Base-by-base conservation (phyloP, 2,888 invertebrate species). In the Plebejus melissa region DNA sequence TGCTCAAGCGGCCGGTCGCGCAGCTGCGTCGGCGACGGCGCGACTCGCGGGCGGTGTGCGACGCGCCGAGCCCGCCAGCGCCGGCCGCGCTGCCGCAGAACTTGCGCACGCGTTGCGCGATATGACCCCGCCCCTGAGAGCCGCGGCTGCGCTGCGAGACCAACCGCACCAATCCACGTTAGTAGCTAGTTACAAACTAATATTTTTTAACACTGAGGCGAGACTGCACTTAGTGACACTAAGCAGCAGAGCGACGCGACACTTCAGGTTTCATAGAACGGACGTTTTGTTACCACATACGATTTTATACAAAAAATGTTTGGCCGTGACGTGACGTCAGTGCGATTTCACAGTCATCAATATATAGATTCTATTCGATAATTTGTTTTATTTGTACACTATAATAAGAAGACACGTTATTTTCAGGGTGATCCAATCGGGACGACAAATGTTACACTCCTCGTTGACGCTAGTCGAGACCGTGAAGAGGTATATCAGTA, bases 11-110 rank as follows among this genome's bases (percentile, higher is more conserved):
- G 90, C 94, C 0, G 89, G 92, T 1, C 98, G 98, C 86, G 95
- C 96, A 70, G 97, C 98, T 0, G 97, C 97, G 75, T 96, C 97
- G 74, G 95, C 96, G 60, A 95, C 98, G 82, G 97, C 98, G 4
- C 97, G 98, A 84, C 91, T 99, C 76, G 94, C 98, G 75, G 97
- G 98, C 0, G 97, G 98, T 0, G 97, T 97, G 28, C 95, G 97
- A 28, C 95, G 97, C 13, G 97, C 96, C 4, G 97, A 98, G 86
- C 95, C 96, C 77, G 95, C 95, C 81, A 97, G 97, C 82, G 81
- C 97, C 0, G 97, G 96, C 4, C 96, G 96, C 79, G 97, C 97
- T 1, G 97, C 97, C 0, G 94, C 96, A 41, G 97, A 97, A 81
- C 97, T 97, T 0, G 97, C 98, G 0, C 94, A 96, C 79, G 95